Base-by-base conservation (phyloP, 1,140 invertebrate genomes). In the Lucilia sericata region DNA sequence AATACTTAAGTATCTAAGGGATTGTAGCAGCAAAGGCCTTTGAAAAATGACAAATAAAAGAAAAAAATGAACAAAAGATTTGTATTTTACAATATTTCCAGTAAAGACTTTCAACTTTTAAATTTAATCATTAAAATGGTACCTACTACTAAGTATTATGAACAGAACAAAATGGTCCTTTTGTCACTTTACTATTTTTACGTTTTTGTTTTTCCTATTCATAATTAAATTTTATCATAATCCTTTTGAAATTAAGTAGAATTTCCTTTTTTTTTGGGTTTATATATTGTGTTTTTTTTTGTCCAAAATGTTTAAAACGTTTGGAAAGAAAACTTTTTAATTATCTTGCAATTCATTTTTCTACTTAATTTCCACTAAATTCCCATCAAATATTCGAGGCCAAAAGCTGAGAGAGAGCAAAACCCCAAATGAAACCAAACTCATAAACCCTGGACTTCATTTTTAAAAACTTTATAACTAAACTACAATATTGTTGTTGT, bases 321-420 rank as follows among this genome's bases (percentile, higher is more conserved):
- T 60, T 42, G 42, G 34, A 5, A 47, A 78, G 19, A 21, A 78
- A 78, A 80, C 76, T 80, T 80, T 80, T 80, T 80, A 80, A 80
- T 80, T 80, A 80, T 80, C 76, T 80, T 80, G 42, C 36, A 80
- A 80, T 80, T 80, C 76, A 80, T 80, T 80, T 80, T 80, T 80
- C 76, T 80, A 80, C 76, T 80, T 80, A 80, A 80, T 80, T 80
- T 80, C 76, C 76, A 80, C 76, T 49, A 80, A 80, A 80, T 80
- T 80, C 76, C 47, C 42, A 80, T 80, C 76, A 80, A 80, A 80
- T 80, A 49, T 80, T 49, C 65, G n/a, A 80, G 76, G 76, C 76
- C 19, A 80, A 25, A 80, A 80, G 19, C 21, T 70, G n/a, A 21
- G 65, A 70, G 60, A 70, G 12, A 7, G 12, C 19, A 70, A 70